Conservation (phyloP, 2,888 invertebrate genomes). For the Belgica antarctica region DNA sequence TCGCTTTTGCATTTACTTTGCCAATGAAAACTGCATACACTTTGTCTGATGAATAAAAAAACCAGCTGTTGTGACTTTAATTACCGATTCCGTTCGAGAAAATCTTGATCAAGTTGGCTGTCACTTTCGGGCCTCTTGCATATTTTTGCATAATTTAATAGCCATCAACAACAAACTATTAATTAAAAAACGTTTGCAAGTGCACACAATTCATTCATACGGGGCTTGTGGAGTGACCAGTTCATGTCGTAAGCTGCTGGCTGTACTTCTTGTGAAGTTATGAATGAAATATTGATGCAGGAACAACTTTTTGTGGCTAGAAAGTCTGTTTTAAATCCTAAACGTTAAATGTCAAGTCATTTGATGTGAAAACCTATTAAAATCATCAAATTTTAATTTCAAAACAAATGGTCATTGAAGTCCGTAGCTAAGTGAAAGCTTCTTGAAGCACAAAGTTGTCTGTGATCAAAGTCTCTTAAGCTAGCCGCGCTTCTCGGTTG, state of each 20-base stretch:
- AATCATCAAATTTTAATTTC: no score
- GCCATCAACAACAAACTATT: constrained; percentile 22
- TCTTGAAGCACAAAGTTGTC: no score
- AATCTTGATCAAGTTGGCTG: constrained; percentile 20
- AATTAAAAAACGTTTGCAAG: constrained; percentile 16
- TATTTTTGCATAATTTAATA: constrained; percentile 14
- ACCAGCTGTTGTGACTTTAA: constrained; percentile 13
- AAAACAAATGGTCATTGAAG: no score
- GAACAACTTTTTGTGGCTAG: not conserved
- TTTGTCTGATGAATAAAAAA: not conserved
- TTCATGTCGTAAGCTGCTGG: not conserved
- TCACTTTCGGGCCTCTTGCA: constrained; percentile 24
- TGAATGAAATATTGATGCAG: constrained; percentile 26
- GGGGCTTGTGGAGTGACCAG: not conserved
- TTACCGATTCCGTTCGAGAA: constrained; percentile 26
- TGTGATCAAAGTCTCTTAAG: no score
- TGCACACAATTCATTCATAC: not conserved
- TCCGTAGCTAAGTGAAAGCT: no score
- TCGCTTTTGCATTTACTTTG: constrained; percentile 25
- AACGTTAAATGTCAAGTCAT: no score
- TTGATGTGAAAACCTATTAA: no score
- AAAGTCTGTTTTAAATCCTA: not conserved
- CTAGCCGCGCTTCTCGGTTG: not conserved
- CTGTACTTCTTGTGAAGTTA: not conserved
- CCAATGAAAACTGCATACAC: not conserved